These are phyloP conservation scores for Cyanocitta stelleri DNA, from an alignment of 2,113 vertebrate species.

Conservation along the genomic window DNA sequence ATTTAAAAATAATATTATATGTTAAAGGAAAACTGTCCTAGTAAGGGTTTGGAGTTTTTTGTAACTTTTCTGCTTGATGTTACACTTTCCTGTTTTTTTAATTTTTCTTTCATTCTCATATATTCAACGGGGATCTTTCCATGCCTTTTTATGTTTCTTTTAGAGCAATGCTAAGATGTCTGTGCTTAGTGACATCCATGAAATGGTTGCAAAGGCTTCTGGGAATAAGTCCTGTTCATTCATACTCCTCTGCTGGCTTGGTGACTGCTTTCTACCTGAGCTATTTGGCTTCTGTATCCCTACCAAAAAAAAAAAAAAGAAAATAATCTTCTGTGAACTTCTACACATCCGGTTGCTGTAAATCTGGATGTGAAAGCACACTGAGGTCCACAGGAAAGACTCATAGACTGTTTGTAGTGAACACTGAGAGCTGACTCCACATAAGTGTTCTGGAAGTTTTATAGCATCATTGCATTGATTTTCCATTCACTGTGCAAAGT, in stretches of 20 bases:
- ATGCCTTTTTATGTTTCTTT: not conserved
- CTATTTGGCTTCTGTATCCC: not conserved
- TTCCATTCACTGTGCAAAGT: not conserved
- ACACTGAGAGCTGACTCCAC: not conserved
- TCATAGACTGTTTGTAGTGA: not conserved
- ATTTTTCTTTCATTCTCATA: not conserved
- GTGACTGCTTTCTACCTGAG: not conserved
- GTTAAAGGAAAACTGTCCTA: conserved; percentile 32
- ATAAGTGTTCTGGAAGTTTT: not conserved
- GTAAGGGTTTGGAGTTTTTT: not conserved
- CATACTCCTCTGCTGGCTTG: not conserved
- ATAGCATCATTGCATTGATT: conserved; percentile 17
- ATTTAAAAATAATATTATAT: conserved; percentile 9
- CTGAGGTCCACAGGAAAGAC: not conserved
- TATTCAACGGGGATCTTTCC: not conserved
- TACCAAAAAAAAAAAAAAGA: not conserved
- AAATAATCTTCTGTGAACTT: not conserved
- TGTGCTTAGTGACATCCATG: not conserved
- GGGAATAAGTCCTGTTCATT: not conserved
- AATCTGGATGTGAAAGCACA: not conserved
- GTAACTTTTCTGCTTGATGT: conserved; percentile 20
- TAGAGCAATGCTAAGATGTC: not conserved
- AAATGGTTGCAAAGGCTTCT: not conserved
- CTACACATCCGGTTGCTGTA: not conserved
- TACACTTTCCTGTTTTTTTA: not conserved